Evolutionary conservation across 2,888 invertebrate species (phyloP), one percentile per base, ranked within the genome.

Genomic region (Lucinisca nassula): DNA sequence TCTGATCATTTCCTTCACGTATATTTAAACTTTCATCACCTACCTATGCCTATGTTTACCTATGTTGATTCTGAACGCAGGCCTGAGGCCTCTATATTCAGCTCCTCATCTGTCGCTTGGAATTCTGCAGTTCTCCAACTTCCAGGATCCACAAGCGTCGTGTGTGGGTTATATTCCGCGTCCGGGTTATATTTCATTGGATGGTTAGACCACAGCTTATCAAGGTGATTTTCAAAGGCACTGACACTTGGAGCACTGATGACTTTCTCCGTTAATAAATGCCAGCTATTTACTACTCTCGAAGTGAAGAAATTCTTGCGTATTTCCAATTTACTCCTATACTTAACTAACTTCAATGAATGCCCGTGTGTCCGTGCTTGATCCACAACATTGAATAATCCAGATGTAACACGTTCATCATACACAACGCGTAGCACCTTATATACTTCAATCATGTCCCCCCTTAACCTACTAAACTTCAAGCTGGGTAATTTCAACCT

Each of bases 1-100:
- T n/a, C n/a, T n/a, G n/a, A n/a, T n/a, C n/a, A n/a, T n/a, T n/a
- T n/a, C n/a, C n/a, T n/a, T n/a, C n/a, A n/a, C n/a, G n/a, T n/a
- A n/a, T n/a, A n/a, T n/a, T n/a, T n/a, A n/a, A n/a, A n/a, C n/a
- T n/a, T n/a, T n/a, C n/a, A n/a, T n/a, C 24, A 67, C 21, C 35
- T 67, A 67, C 35, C 35, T 67, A 35, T 67, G 17, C 67, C 67
- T 35, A 67, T 67, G 67, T 67, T 67, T 67, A 67, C 27, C 67
- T 35, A 67, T 67, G 67, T 67, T 35, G 67, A 67, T 67, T 67
- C 67, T 67, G 67, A 67, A 35, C 67, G 67, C 67, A 67, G 67
- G 67, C 67, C 32, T 21, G 67, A 14, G 67, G 67, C 67, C 67
- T 67, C 67, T 67, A 35, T 67, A 35, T 17, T 67, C 67, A 67